Evolutionary conservation across 2,113 vertebrate genomes (phyloP).

Genomic region (Apodemus sylvaticus): DNA sequence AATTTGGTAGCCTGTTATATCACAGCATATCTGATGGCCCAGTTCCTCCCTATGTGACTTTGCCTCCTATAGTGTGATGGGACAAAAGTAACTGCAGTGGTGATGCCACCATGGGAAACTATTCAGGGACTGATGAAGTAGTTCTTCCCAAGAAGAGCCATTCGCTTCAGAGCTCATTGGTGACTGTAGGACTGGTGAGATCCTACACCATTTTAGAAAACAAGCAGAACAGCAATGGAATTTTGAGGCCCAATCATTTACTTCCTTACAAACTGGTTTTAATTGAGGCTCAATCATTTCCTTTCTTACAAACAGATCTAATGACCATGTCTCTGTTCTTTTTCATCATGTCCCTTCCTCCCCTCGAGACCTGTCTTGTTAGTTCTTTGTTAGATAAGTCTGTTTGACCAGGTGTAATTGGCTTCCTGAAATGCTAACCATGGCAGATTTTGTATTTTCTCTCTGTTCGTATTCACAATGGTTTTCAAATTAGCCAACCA

Average conservation of each 20-base stretch:
- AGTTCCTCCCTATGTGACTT: not conserved
- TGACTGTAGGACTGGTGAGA: too few species aligned
- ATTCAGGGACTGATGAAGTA: not conserved
- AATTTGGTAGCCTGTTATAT: not conserved
- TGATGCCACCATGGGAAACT: not conserved
- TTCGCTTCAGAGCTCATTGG: not conserved
- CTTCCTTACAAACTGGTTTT: too few species aligned
- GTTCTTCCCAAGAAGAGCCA: not conserved
- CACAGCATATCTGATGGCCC: not conserved
- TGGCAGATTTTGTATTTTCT: not conserved
- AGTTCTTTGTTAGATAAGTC: not conserved
- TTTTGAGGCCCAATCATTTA: not conserved
- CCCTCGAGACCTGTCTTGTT: not conserved
- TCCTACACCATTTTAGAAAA: not conserved
- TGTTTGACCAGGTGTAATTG: not conserved
- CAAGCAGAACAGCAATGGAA: not conserved
- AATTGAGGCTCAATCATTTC: not conserved
- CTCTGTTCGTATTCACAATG: not conserved
- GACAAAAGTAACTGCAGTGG: not conserved
- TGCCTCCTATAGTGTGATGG: not conserved
- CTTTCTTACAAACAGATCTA: not conserved
- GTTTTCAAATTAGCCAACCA: not conserved
- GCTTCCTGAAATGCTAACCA: not conserved
- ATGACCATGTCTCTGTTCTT: not conserved
- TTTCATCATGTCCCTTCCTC: not conserved